Evolutionary conservation across 1,140 invertebrate species (phyloP).

Genomic region (Caenorhabditis latens): DNA sequence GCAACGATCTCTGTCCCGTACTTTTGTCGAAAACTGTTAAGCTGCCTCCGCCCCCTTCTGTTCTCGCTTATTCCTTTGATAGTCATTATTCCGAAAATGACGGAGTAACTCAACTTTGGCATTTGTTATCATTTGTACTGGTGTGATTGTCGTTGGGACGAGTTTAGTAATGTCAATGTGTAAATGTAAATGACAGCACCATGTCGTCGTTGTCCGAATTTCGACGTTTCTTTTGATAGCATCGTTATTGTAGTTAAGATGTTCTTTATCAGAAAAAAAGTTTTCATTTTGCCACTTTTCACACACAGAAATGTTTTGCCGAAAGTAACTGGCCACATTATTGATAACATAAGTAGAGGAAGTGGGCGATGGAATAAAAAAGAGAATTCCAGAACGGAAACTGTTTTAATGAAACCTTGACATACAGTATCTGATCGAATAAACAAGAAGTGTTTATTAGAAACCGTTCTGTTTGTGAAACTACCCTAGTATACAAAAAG

Average conservation of each 20-base stretch:
- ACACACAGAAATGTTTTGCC: not conserved
- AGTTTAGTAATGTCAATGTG: conserved; percentile 8
- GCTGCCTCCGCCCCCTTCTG: not conserved
- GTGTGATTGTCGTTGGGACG: not conserved
- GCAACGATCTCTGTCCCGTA: not conserved
- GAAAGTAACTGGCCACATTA: not conserved
- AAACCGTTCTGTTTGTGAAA: no score
- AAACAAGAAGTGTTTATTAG: no score
- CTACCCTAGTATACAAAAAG: not conserved
- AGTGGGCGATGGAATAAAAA: not conserved
- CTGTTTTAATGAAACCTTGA: no score
- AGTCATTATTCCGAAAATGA: not conserved
- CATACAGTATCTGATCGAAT: no score
- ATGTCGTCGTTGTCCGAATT: not conserved
- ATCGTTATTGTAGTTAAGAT: not conserved
- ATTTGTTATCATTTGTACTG: not conserved
- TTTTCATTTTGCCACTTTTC: not conserved
- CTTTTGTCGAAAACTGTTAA: not conserved
- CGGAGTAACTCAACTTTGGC: not conserved
- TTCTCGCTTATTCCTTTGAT: not conserved
- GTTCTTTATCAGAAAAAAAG: conserved; percentile 22
- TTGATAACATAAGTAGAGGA: not conserved
- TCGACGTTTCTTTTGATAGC: not conserved
- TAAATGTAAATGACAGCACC: not conserved
- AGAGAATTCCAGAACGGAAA: no score